Evolutionary conservation across 2,797 vertebrate genomes (phyloP).

Genomic region (Hoplostethus atlanticus): DNA sequence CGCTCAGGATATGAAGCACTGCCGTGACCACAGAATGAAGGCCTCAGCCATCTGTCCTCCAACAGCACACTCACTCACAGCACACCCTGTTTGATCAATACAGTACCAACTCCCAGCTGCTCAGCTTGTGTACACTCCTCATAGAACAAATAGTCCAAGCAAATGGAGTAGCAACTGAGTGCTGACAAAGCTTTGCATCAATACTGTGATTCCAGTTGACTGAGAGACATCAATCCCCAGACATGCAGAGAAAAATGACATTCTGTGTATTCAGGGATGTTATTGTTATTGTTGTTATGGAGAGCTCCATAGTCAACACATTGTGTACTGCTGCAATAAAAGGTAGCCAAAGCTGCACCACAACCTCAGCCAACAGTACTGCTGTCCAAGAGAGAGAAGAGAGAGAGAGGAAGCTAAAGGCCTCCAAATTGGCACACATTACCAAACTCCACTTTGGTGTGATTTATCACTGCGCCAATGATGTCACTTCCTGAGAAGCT

Average conservation of each 20-base stretch:
- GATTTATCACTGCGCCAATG: conserved; percentile 59
- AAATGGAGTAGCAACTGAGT: conserved; percentile 55
- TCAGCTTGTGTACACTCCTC: conserved; percentile 58
- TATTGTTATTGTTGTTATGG: not conserved
- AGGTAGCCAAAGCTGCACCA: conserved; percentile 50
- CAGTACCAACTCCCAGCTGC: conserved; percentile 57
- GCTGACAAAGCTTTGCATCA: conserved; percentile 58
- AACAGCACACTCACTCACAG: conserved; percentile 38
- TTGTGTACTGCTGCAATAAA: conserved; percentile 27
- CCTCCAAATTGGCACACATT: conserved; percentile 39
- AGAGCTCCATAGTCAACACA: conserved; percentile 31
- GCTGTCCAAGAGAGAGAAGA: conserved; percentile 20
- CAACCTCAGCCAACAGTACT: conserved; percentile 2
- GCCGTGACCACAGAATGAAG: conserved; percentile 53
- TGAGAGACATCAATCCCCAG: conserved; percentile 25
- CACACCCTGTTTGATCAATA: conserved; percentile 63
- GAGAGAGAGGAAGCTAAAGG: conserved; percentile 29
- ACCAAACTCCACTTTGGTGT: conserved; percentile 26
- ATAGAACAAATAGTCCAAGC: conserved; percentile 61
- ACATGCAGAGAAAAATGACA: conserved; percentile 14
- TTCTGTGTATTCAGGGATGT: conserved; percentile 7
- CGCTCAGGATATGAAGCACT: conserved; percentile 37
- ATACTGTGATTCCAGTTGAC: conserved; percentile 40
- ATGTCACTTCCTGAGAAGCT: conserved; percentile 66
- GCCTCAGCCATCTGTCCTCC: conserved; percentile 56